Evolutionary conservation across 2,797 vertebrate genomes (phyloP), one percentile per base, ranked within the genome.

Genomic region (Myripristis murdjan): DNA sequence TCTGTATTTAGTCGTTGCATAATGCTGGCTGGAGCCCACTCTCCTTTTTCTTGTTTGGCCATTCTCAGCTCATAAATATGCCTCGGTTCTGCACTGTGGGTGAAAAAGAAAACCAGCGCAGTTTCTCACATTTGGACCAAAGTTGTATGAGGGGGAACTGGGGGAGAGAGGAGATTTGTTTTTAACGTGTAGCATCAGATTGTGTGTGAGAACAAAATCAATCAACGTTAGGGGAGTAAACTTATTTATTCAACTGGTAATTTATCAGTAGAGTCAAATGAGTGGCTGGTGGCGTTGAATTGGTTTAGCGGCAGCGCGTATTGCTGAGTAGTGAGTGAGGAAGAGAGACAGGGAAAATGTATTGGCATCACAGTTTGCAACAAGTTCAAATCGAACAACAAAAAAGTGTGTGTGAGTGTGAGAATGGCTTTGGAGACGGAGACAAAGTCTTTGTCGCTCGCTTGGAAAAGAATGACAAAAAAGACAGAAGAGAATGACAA

Each of bases 11-110:
- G 4, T 23, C 1, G 53, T 83, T 87, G 71, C 6, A 8, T 67
- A 84, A 87, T 39, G 11, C 44, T 65, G 10, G 24, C 64, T 81
- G 59, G 81, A 74, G 47, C 23, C 1, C 28, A 9, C 56, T 65
- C 56, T 57, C 55, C 57, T 18, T 59, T 73, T 77, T 78, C 57
- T 78, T 46, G 61, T 82, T 57, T 52, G 72, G 66, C 49, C 33
- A 2, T 64, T 46, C 51, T 22, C 28, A 28, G 46, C 62, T 70
- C 77, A 55, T 76, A 77, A 85, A 89, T 79, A 64, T 75, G 78
- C 31, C 62, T 64, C 5, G 0, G 48, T 58, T 72, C 72, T 77
- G 61, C 77, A 47, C 62, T 55, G 60, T 37, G 56, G 67, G 55
- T 70, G 49, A 72, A 83, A 76, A 49, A 39, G 65, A 79, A 79